Conservation (phyloP, 2,113 vertebrate genomes). For the Passer montanus region DNA sequence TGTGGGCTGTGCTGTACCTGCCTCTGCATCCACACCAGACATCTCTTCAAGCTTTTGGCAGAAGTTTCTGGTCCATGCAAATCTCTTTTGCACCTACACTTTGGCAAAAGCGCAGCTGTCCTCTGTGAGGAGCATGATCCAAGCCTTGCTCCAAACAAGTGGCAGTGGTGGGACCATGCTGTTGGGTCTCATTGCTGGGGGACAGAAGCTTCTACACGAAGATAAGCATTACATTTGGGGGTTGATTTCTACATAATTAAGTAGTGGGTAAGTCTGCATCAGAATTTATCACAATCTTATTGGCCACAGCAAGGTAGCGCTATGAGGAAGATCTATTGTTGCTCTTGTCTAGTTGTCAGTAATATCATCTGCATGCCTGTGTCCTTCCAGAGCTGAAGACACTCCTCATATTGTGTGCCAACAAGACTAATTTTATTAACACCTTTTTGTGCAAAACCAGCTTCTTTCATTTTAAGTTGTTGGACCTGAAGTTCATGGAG, state of each 20-base stretch:
- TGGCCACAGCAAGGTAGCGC: background rate
- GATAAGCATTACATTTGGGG: fast-evolving
- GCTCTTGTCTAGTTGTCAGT: background rate
- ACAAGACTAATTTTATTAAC: background rate
- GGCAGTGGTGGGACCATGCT: background rate
- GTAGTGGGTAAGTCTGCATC: background rate
- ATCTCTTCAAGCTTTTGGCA: background rate
- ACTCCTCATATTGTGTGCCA: background rate
- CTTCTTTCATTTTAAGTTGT: background rate
- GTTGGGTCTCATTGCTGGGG: background rate
- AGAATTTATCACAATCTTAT: background rate
- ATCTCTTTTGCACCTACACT: background rate
- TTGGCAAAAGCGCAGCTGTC: background rate
- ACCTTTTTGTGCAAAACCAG: background rate
- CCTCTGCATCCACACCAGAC: background rate
- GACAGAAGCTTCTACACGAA: background rate
- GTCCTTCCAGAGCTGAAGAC: background rate
- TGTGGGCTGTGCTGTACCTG: background rate
- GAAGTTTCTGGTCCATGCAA: background rate
- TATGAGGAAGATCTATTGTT: background rate
- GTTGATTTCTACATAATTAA: background rate
- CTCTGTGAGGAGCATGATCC: background rate
- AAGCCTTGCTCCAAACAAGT: background rate
- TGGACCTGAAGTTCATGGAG: fast-evolving
- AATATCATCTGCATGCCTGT: background rate